Evolutionary conservation across 1,140 invertebrate species (phyloP).

Genomic region (Formica selysi): DNA sequence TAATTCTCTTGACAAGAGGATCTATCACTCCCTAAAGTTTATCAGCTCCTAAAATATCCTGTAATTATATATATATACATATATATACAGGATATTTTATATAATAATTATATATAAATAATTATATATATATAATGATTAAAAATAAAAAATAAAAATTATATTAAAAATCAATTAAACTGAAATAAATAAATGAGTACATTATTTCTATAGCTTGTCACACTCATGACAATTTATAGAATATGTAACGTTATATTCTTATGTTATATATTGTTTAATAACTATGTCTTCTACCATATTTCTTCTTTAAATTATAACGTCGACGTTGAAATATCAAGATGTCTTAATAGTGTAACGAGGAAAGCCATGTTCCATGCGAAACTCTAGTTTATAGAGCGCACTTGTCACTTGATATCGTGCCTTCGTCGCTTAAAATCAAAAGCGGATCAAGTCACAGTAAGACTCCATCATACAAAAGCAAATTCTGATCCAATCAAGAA

Average conservation of each 20-base stretch:
- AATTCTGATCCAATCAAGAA: not conserved
- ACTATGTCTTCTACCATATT: not conserved
- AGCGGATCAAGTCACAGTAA: not conserved
- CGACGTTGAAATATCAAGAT: conserved; percentile 2
- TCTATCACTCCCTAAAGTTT: too few relatives aligned
- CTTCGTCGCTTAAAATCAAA: conserved; percentile 32
- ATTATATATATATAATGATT: not conserved
- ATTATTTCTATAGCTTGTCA: not conserved
- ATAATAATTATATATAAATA: too few relatives aligned
- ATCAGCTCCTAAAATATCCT: too few relatives aligned
- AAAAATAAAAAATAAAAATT: not conserved
- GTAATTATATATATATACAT: too few relatives aligned
- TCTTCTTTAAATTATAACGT: conserved; percentile 16
- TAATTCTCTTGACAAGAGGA: too few relatives aligned
- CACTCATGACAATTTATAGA: not conserved
- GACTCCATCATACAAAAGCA: not conserved
- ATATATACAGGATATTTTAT: too few relatives aligned
- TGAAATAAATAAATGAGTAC: not conserved
- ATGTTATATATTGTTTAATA: conserved; percentile 5
- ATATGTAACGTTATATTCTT: conserved; percentile 6
- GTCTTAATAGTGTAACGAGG: conserved; percentile 49
- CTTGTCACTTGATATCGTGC: conserved; percentile 45
- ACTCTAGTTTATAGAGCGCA: conserved; percentile 31
- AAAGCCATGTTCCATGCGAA: not conserved
- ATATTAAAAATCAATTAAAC: not conserved